phyloP scores from a whole-genome alignment of 2,113 vertebrate genomes.

The Ptilonorhynchus violaceus region DNA sequence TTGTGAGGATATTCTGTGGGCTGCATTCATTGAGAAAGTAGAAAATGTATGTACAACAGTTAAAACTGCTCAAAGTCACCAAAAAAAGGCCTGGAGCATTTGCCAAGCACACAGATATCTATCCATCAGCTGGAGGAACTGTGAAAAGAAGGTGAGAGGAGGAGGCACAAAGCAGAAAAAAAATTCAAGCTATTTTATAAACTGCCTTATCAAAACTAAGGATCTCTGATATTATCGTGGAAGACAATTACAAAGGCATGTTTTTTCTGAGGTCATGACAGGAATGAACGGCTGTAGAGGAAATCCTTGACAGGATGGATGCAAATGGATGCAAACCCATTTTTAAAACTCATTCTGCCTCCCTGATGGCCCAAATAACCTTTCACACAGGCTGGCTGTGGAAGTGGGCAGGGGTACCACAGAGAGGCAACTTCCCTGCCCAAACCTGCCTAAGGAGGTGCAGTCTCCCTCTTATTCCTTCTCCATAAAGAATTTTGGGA shows the following conservation, averaged over 20 bases:
- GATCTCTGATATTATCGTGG: background rate
- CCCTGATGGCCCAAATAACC: background rate
- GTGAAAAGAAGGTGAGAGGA: background rate
- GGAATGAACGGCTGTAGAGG: background rate
- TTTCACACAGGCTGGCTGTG: background rate
- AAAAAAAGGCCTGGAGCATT: background rate
- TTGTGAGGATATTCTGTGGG: background rate
- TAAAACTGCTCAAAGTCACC: background rate
- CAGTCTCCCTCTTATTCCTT: background rate
- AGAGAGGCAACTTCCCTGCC: background rate
- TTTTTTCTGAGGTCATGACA: background rate
- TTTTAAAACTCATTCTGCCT: background rate
- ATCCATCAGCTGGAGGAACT: background rate
- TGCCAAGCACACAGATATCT: background rate
- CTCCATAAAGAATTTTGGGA: background rate
- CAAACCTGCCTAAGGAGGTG: background rate
- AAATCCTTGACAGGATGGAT: background rate
- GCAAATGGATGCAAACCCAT: background rate
- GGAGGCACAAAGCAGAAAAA: background rate
- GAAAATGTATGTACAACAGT: background rate
- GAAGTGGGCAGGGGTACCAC: fast-evolving
- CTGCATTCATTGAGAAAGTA: slow-evolving; percentile 10
- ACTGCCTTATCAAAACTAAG: background rate
- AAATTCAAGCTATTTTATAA: background rate
- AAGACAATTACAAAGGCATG: background rate